These are phyloP conservation scores for Parnassius mnemosyne DNA, from an alignment of 2,888 invertebrate genomes.

Conservation along the genomic window DNA sequence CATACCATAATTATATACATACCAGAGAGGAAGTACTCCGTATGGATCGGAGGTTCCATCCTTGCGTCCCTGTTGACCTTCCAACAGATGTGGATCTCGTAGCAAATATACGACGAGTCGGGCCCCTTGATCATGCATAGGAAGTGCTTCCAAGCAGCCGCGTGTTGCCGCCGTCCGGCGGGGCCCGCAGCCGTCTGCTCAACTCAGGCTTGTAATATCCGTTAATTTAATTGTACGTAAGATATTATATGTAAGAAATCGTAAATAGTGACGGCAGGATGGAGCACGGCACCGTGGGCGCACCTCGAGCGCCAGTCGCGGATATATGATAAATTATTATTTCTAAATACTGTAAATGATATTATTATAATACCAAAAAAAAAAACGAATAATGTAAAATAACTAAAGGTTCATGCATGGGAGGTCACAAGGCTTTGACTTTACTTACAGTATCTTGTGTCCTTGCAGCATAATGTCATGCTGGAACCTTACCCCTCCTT, in stretches of 20 bases:
- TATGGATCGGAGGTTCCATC: slow-evolving; percentile 96
- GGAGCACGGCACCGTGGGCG: slow-evolving; percentile 75
- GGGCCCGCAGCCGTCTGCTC: slow-evolving; percentile 73
- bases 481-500: too few species aligned
- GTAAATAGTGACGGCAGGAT: slow-evolving; percentile 75
- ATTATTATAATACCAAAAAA: too few species aligned
- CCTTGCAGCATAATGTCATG: too few species aligned
- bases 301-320: slow-evolving; percentile 72
- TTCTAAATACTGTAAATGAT: too few species aligned
- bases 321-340: too few species aligned
- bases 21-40: slow-evolving; percentile 97
- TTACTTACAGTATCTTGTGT: too few species aligned
- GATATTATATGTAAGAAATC: slow-evolving; percentile 80
- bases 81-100: slow-evolving; percentile 98
- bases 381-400: too few species aligned
- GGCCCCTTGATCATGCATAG: slow-evolving; percentile 98
- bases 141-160: slow-evolving; percentile 92
- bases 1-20: too few species aligned
- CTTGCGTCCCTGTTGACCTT: slow-evolving; percentile 94
- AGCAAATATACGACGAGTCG: slow-evolving; percentile 98
- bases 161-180: slow-evolving; percentile 53
- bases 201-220: slow-evolving; percentile 78
- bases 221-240: slow-evolving; percentile 82
- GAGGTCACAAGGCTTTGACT: too few species aligned
- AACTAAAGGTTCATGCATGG: too few species aligned